phyloP scores from a whole-genome alignment of 1,140 invertebrate species.

The Hirudo medicinalis region DNA sequence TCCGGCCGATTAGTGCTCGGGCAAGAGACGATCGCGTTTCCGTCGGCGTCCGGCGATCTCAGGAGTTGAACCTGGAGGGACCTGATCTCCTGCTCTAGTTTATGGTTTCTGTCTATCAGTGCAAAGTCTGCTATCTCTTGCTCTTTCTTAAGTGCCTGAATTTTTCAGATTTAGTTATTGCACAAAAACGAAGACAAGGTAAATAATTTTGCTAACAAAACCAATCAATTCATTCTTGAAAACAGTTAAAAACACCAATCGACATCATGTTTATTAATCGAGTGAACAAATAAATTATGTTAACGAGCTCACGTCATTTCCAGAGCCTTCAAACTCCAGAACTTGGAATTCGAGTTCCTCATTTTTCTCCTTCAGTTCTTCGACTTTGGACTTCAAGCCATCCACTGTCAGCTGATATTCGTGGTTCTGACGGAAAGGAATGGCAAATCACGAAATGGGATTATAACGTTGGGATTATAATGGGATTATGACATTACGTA shows the following conservation, averaged over 20 bases:
- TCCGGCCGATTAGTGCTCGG: too few species aligned
- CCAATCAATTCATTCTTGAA: too few species aligned
- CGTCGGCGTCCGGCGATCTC: neutral
- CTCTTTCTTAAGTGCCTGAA: neutral
- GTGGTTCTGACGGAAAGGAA: neutral
- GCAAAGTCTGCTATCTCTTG: neutral
- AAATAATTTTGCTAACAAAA: too few species aligned
- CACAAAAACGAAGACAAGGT: neutral
- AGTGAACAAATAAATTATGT: neutral
- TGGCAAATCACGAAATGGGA: too few species aligned
- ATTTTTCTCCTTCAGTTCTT: conserved; percentile 1
- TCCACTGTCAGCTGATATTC: neutral
- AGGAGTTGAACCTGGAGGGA: neutral
- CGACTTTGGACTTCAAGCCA: neutral
- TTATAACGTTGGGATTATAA: too few species aligned
- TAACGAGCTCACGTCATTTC: neutral
- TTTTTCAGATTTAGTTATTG: neutral
- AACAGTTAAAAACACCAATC: too few species aligned
- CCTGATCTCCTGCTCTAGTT: neutral
- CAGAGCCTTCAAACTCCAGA: neutral
- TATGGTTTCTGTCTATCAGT: conserved; percentile 1
- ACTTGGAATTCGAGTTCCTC: conserved; percentile 7
- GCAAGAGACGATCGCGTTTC: too few species aligned
- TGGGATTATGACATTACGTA: too few species aligned
- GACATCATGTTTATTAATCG: neutral